Percentiles rank a stretch among this genome's conserved stretches.
These are phyloP conservation scores for Stomorhina lunata DNA, from an alignment of 2,888 invertebrate genomes.

Conservation along the genomic window DNA sequence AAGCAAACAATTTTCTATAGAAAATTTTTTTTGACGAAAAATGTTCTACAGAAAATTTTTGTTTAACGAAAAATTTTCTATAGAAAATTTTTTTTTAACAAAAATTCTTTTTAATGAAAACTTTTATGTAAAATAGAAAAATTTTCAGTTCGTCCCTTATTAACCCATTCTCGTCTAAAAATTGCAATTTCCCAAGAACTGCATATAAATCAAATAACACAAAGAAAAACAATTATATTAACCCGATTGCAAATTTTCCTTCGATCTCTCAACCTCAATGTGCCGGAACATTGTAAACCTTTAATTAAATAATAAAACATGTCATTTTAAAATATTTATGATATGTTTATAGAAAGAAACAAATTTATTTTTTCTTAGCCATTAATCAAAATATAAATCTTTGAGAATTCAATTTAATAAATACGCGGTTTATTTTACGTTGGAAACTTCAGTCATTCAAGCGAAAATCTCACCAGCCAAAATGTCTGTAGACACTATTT, in stretches of 20 bases:
- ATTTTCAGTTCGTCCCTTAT: no score
- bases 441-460: slow-evolving; percentile 5
- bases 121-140: no score
- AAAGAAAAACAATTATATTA: neutral
- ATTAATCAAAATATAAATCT: slow-evolving; percentile 27
- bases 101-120: no score
- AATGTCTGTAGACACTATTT: slow-evolving; percentile 22
- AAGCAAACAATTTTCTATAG: no score
- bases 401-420: neutral
- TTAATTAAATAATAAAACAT: slow-evolving; percentile 61
- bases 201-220: neutral
- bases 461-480: slow-evolving; percentile 21
- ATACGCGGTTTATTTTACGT: neutral
- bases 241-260: neutral
- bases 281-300: slow-evolving; percentile 55
- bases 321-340: slow-evolving; percentile 47
- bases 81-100: no score
- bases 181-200: neutral
- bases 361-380: neutral
- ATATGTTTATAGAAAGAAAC: neutral
- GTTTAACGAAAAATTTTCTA: no score
- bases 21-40: no score
- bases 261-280: neutral
- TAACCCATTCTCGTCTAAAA: no score
- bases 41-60: no score